Evolutionary conservation across 2,113 vertebrate genomes (phyloP).

Genomic region (Oxyruncus cristatus): DNA sequence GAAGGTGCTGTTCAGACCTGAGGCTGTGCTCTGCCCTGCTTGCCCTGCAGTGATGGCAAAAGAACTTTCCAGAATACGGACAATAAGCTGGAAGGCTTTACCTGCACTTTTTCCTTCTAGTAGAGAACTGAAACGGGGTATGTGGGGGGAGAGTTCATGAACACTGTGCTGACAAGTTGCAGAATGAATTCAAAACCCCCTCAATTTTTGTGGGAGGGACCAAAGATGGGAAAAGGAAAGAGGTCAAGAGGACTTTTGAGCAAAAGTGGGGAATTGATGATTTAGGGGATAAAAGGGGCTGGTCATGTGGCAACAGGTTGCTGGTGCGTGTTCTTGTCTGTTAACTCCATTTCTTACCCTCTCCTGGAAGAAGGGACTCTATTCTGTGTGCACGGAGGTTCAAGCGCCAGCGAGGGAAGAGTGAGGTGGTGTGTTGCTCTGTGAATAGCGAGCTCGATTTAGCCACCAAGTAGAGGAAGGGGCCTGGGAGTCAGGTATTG

Average conservation of each 20-base stretch:
- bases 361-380: not conserved
- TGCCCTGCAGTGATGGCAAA: fast-evolving
- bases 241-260: not conserved
- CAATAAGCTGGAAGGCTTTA: not conserved
- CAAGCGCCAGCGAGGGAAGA: fast-evolving
- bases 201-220: not conserved
- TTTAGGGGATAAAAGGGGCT: not conserved
- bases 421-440: fast-evolving
- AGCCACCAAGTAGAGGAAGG: fast-evolving
- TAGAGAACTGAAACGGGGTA: not conserved
- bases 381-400: fast-evolving
- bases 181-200: not conserved
- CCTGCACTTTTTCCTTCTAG: fast-evolving
- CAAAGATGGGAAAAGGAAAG: not conserved
- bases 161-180: fast-evolving
- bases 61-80: fast-evolving
- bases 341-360: not conserved
- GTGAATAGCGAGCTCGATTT: fast-evolving
- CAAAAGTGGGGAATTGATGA: fast-evolving
- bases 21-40: fast-evolving
- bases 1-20: fast-evolving
- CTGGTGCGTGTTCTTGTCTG: fast-evolving
- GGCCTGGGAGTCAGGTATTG: fast-evolving
- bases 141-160: not conserved
- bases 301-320: fast-evolving